Evolutionary conservation across 2,113 vertebrate genomes (phyloP).

Genomic region (Bufo bufo): DNA sequence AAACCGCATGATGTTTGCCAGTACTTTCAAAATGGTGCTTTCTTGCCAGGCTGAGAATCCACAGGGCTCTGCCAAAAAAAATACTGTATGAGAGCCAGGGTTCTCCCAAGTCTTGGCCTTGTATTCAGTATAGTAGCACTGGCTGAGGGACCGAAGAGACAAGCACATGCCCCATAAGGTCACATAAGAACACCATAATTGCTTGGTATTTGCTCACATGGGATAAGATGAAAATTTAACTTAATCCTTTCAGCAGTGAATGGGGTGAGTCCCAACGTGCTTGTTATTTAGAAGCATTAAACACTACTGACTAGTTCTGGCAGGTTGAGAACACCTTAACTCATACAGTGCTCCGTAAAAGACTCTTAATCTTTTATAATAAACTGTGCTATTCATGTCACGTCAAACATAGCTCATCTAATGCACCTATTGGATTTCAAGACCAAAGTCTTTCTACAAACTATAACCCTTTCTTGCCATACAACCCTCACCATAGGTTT

Average conservation of each 20-base stretch:
- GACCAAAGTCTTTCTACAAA: neutral
- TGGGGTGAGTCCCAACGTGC: constrained; percentile 41
- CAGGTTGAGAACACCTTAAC: constrained; percentile 23
- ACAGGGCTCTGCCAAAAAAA: constrained; percentile 81
- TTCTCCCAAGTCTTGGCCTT: constrained; percentile 73
- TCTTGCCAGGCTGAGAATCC: constrained; percentile 78
- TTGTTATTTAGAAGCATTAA: constrained; percentile 42
- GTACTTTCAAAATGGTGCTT: constrained; percentile 73
- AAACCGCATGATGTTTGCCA: constrained; percentile 71
- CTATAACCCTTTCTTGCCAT: neutral
- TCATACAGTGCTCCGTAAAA: neutral
- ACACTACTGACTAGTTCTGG: constrained; percentile 29
- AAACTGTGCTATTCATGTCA: neutral
- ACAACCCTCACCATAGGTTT: neutral
- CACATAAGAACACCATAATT: constrained; percentile 69
- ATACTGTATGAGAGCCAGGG: constrained; percentile 76
- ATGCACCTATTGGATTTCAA: neutral
- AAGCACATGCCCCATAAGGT: constrained; percentile 71
- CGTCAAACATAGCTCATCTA: neutral
- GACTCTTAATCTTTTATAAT: neutral
- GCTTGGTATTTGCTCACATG: constrained; percentile 66
- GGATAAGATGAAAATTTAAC: constrained; percentile 49
- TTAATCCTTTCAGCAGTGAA: constrained; percentile 54
- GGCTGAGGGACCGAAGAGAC: constrained; percentile 70
- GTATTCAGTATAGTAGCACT: constrained; percentile 71